Evolutionary conservation across 2,113 vertebrate genomes (phyloP).

Genomic region (Oenanthe melanoleuca): DNA sequence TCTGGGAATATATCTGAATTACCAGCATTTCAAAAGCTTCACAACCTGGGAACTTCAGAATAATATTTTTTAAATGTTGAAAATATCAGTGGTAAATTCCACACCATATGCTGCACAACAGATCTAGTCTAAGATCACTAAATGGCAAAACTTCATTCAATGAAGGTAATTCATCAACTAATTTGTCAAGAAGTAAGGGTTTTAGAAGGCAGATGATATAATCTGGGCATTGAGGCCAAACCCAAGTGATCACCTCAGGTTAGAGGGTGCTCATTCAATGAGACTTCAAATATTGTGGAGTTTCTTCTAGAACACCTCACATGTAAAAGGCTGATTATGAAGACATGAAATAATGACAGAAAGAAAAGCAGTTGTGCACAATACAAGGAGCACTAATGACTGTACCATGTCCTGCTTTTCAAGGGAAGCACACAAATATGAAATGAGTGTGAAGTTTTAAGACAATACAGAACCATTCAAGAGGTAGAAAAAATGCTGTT

Average conservation of each 20-base stretch:
- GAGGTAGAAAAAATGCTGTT: neutral
- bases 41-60: neutral
- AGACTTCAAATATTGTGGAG: neutral
- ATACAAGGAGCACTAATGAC: neutral
- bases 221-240: neutral
- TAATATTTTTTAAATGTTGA: neutral
- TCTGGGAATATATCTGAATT: neutral
- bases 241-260: neutral
- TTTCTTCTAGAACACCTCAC: neutral
- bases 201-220: neutral
- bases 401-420: neutral
- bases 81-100: neutral
- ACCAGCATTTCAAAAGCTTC: neutral
- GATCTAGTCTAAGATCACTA: neutral
- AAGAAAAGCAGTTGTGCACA: neutral
- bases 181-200: neutral
- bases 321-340: neutral
- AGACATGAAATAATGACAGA: neutral
- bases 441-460: neutral
- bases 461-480: neutral
- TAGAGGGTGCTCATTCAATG: neutral
- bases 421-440: neutral
- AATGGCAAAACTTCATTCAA: neutral
- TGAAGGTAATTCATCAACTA: neutral
- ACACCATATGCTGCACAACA: neutral